Evolutionary conservation across 2,113 vertebrate species (phyloP).

Genomic region (Nothocercus nigrocapillus): DNA sequence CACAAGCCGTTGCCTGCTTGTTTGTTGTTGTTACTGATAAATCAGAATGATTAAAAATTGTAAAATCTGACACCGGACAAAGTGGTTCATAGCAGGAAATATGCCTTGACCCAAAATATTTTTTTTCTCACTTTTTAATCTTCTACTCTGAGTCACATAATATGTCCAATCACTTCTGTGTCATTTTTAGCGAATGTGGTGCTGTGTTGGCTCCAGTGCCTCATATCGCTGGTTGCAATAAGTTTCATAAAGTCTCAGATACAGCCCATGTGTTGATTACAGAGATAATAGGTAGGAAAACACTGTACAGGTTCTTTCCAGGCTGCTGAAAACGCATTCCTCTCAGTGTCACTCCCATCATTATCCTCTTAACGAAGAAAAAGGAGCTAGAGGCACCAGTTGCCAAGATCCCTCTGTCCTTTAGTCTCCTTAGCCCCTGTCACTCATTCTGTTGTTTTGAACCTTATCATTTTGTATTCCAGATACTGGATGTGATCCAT

Average conservation of each 20-base stretch:
- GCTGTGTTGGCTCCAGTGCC: neutral
- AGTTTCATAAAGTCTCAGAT: neutral
- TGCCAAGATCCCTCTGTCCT: neutral
- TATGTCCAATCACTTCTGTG: neutral
- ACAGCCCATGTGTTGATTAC: rapidly evolving
- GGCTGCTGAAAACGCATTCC: neutral
- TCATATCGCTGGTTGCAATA: rapidly evolving
- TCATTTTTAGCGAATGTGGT: neutral
- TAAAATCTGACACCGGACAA: neutral
- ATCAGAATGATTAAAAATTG: neutral
- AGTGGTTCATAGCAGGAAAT: neutral
- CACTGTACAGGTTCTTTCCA: neutral
- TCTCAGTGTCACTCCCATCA: neutral
- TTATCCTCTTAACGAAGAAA: neutral
- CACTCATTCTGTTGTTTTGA: neutral
- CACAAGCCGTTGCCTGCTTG: neutral
- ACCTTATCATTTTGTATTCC: neutral
- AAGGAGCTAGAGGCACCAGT: neutral
- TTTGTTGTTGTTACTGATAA: neutral
- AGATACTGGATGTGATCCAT: constrained; percentile 36
- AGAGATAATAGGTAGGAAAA: neutral
- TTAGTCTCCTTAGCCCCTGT: neutral
- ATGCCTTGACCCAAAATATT: neutral
- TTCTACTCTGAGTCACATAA: neutral
- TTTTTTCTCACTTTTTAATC: neutral